These are phyloP conservation scores for Phrixothrix hirtus DNA, from an alignment of 2,888 invertebrate species.

Conservation along the genomic window DNA sequence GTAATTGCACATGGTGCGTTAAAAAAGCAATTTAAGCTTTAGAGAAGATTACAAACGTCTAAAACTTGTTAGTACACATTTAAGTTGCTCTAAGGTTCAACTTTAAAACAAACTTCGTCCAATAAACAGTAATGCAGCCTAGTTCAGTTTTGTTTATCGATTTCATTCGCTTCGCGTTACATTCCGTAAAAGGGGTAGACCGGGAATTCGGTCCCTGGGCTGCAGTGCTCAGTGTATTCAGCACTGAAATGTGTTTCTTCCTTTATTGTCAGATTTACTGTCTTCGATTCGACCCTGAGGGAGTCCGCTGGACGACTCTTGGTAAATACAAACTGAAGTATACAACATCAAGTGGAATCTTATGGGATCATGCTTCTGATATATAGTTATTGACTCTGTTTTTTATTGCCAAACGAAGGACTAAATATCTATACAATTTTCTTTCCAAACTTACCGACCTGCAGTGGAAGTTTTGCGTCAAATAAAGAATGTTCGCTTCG, in stretches of 20 bases:
- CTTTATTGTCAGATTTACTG: conserved; percentile 43
- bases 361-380: conserved; percentile 35
- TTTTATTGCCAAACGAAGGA: conserved; percentile 30
- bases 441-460: conserved; percentile 17
- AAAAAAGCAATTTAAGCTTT: conserved; percentile 26
- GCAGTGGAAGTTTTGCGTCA: conserved; percentile 11
- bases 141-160: conserved; percentile 30
- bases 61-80: conserved; percentile 28
- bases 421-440: conserved; percentile 28
- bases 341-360: conserved; percentile 33
- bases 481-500: conserved; percentile 9
- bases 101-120: conserved; percentile 22
- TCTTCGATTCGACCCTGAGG: conserved; percentile 38
- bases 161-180: conserved; percentile 25
- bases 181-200: conserved; percentile 24
- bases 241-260: conserved; percentile 42
- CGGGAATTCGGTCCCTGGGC: conserved; percentile 29
- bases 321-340: conserved; percentile 35
- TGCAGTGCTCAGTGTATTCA: conserved; percentile 37
- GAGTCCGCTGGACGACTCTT: conserved; percentile 34
- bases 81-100: conserved; percentile 23
- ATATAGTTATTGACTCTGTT: conserved; percentile 35
- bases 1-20: conserved; percentile 18
- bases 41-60: conserved; percentile 27
- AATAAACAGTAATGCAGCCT: conserved; percentile 26